phyloP scores from a whole-genome alignment of 64 coral and sea anemone species.

The Actinia equina region DNA sequence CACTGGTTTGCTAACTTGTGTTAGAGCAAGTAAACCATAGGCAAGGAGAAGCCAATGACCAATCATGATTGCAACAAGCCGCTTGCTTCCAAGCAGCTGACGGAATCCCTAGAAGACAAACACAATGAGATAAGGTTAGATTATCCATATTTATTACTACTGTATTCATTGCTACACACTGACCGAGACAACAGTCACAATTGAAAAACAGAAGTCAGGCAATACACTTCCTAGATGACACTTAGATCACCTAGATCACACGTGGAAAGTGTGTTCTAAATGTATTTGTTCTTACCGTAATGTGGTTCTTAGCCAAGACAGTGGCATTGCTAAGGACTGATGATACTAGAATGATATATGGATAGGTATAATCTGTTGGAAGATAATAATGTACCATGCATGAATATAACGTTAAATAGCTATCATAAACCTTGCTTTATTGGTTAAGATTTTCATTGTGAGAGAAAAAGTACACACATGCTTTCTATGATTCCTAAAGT shows the following conservation, averaged over 20 bases:
- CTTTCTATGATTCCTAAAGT: no score
- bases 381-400: background rate
- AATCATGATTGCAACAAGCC: slow-evolving; percentile 70
- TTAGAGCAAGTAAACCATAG: slow-evolving; percentile 83
- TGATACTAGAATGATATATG: slow-evolving; percentile 70
- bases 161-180: no score
- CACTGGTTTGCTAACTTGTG: slow-evolving; percentile 54
- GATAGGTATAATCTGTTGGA: slow-evolving; percentile 88
- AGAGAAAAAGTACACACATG: no score
- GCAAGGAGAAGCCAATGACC: slow-evolving; percentile 77
- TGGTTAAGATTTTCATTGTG: no score
- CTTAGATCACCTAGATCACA: no score
- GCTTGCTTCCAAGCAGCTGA: slow-evolving; percentile 69
- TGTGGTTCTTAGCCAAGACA: slow-evolving; percentile 85
- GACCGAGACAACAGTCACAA: no score
- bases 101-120: slow-evolving; percentile 52
- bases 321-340: slow-evolving; percentile 82
- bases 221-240: no score
- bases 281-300: slow-evolving; percentile 50
- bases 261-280: no score
- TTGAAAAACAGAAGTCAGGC: no score
- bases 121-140: background rate
- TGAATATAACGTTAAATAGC: background rate
- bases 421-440: background rate
- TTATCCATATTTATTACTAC: background rate